Conservation (phyloP, 2,797 vertebrate species). For the Lithobates sylvaticus region DNA sequence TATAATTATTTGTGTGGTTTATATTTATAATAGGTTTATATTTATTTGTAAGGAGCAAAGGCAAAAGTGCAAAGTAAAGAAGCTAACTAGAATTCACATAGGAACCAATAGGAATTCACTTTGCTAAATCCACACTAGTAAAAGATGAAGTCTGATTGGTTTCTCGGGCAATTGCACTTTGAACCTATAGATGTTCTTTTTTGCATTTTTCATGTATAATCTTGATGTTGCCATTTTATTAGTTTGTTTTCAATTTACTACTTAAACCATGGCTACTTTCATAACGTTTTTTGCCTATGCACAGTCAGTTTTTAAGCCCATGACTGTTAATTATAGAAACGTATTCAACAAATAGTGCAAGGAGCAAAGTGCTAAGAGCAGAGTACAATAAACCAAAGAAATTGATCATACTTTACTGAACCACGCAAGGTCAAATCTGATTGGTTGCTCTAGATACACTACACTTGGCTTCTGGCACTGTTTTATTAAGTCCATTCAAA, state of each 20-base stretch:
- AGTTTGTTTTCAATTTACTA: too few species aligned
- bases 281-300: not conserved
- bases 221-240: not conserved
- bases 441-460: too few species aligned
- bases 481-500: too few species aligned
- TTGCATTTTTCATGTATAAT: not conserved
- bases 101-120: not conserved
- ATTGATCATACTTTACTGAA: too few species aligned
- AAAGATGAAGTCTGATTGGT: not conserved
- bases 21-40: not conserved
- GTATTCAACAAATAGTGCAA: not conserved
- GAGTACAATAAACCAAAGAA: not conserved
- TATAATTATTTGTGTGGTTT: not conserved
- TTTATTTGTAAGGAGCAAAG: not conserved
- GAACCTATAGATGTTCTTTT: not conserved
- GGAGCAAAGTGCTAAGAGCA: not conserved
- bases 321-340: not conserved
- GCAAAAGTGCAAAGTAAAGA: not conserved
- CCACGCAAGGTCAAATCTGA: not conserved
- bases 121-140: not conserved
- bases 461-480: not conserved
- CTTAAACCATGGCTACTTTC: not conserved
- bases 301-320: not conserved
- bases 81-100: not conserved
- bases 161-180: not conserved